A percentile compares a stretch with the other conserved stretches of the same genome.
Conservation (phyloP, 2,888 invertebrate genomes). For the Sisyra terminalis region DNA sequence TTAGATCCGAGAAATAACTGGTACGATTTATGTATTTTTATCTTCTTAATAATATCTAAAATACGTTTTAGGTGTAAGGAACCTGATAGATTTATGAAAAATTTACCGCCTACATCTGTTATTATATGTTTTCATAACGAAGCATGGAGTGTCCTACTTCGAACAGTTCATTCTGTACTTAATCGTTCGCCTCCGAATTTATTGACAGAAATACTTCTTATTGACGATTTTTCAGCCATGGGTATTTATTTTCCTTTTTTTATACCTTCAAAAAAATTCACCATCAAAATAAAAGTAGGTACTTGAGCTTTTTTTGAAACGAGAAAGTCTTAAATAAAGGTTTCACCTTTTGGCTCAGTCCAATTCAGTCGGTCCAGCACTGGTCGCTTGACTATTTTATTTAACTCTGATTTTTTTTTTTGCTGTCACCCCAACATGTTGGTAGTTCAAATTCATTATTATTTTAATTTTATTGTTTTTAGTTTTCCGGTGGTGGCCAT, state of each 20-base stretch:
- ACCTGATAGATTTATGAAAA: conserved; percentile 44
- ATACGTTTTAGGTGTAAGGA: conserved; percentile 58
- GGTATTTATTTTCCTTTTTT: conserved; percentile 33
- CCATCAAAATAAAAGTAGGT: too few relatives aligned
- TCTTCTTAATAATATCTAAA: background rate
- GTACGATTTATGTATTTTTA: conserved; percentile 36
- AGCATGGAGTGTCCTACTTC: conserved; percentile 90
- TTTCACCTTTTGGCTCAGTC: too few relatives aligned
- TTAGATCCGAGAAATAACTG: conserved; percentile 92
- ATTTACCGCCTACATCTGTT: conserved; percentile 75
- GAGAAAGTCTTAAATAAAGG: conserved; percentile 30
- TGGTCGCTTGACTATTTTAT: too few relatives aligned
- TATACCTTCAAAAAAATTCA: too few relatives aligned
- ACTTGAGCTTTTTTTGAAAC: too few relatives aligned
- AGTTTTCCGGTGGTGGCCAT: too few relatives aligned
- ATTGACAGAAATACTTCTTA: conserved; percentile 85
- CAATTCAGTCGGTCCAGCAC: too few relatives aligned
- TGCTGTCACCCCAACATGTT: too few relatives aligned
- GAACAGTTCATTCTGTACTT: conserved; percentile 91
- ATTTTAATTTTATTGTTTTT: too few relatives aligned
- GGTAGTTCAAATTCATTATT: too few relatives aligned
- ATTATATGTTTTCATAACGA: conserved; percentile 98
- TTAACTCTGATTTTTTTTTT: too few relatives aligned
- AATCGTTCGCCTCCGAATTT: conserved; percentile 83
- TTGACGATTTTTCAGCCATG: conserved; percentile 94